Percentiles rank a stretch among this genome's conserved stretches.
These are phyloP conservation scores for Gymnoscopelus microlampas DNA, from an alignment of 2,797 vertebrate genomes.

Conservation along the genomic window DNA sequence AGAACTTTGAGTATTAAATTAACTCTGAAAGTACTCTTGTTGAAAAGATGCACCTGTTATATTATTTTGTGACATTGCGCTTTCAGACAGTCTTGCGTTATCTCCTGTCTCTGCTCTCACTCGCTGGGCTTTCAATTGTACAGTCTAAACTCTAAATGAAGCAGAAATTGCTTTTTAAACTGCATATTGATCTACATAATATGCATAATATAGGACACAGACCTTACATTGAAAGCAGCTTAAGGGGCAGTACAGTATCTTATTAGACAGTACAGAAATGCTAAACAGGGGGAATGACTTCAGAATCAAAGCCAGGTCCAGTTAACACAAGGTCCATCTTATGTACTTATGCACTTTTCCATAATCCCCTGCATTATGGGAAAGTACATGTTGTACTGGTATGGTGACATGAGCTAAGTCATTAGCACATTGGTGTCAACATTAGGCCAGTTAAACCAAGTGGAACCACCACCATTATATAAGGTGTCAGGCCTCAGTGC, in stretches of 20 bases:
- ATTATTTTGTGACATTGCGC: too few relatives aligned
- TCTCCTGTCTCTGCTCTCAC: too few relatives aligned
- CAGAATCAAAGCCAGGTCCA: too few relatives aligned
- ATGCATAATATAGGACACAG: background rate
- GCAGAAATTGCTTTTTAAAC: background rate
- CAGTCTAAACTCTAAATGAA: too few relatives aligned
- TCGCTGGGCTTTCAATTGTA: too few relatives aligned
- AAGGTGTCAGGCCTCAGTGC: constrained; percentile 8
- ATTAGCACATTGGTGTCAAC: constrained; percentile 1
- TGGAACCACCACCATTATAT: background rate
- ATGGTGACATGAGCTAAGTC: constrained; percentile 14
- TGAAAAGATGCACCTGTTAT: too few relatives aligned
- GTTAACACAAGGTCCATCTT: background rate
- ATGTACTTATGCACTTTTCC: background rate
- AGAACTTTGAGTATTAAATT: too few relatives aligned
- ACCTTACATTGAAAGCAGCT: background rate
- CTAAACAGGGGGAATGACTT: too few relatives aligned
- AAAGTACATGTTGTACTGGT: background rate
- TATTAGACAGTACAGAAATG: too few relatives aligned
- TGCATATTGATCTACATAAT: too few relatives aligned
- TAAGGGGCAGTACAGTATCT: background rate
- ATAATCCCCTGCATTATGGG: background rate
- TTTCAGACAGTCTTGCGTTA: too few relatives aligned
- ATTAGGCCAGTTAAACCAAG: background rate
- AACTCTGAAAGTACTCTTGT: too few relatives aligned